These are phyloP conservation scores for Hyla sarda DNA, from an alignment of 2,113 vertebrate species.

Conservation along the genomic window DNA sequence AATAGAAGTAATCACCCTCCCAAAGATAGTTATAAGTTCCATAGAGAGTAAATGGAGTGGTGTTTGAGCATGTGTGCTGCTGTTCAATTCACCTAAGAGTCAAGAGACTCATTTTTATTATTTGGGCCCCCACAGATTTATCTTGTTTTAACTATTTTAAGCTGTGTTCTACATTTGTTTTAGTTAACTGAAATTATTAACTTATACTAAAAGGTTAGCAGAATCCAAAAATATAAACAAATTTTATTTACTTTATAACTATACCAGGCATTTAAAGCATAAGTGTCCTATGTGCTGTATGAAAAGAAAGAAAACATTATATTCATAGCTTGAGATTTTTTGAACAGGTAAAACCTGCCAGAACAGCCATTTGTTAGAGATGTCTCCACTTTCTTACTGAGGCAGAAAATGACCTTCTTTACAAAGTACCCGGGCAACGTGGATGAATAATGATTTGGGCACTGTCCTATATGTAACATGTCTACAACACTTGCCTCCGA, in stretches of 20 bases:
- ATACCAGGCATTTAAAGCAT: too few relatives aligned
- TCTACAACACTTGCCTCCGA: constrained; percentile 13
- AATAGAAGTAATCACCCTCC: too few relatives aligned
- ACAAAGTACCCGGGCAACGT: neutral
- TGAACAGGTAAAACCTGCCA: constrained; percentile 1
- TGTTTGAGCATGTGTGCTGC: too few relatives aligned
- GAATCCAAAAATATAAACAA: neutral
- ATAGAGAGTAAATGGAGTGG: too few relatives aligned
- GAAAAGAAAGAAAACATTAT: neutral
- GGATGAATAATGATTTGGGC: constrained; percentile 34
- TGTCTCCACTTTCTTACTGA: constrained; percentile 25
- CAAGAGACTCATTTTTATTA: too few relatives aligned
- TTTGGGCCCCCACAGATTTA: too few relatives aligned
- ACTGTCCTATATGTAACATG: constrained; percentile 5
- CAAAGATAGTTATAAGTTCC: too few relatives aligned
- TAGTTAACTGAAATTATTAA: too few relatives aligned
- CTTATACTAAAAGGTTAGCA: neutral
- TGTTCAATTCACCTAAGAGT: too few relatives aligned
- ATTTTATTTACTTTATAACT: too few relatives aligned
- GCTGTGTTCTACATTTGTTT: too few relatives aligned
- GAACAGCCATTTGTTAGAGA: constrained; percentile 42
- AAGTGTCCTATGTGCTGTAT: neutral
- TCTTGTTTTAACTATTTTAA: too few relatives aligned
- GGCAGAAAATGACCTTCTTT: constrained; percentile 43
- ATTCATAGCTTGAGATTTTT: neutral